phyloP scores from a whole-genome alignment of 2,888 invertebrate genomes.

The Diogma glabrata region DNA sequence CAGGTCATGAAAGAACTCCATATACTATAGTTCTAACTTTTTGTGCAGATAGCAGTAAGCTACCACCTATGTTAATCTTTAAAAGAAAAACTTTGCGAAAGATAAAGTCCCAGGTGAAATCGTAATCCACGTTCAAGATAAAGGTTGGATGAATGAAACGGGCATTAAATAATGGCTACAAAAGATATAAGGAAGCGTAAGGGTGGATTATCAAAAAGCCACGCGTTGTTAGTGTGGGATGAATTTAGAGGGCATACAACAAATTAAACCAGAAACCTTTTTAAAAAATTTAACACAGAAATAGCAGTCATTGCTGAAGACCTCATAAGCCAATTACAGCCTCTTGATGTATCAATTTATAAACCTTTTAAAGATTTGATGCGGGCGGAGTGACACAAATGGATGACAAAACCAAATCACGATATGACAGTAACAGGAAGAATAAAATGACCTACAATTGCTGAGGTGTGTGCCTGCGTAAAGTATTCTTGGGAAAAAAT shows the following conservation, averaged over 20 bases:
- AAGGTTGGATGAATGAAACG: background rate
- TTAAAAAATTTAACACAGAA: background rate
- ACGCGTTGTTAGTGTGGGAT: background rate
- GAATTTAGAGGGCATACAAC: background rate
- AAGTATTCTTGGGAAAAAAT: background rate
- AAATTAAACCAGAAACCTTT: too few relatives aligned
- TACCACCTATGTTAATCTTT: background rate
- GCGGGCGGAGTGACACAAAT: too few relatives aligned
- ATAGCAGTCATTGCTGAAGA: too few relatives aligned
- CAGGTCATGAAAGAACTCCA: background rate
- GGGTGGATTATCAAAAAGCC: too few relatives aligned
- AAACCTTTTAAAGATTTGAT: background rate
- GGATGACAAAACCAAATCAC: too few relatives aligned
- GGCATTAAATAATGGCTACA: background rate
- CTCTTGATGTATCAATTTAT: too few relatives aligned
- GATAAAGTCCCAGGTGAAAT: background rate
- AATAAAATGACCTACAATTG: too few relatives aligned
- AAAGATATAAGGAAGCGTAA: too few relatives aligned
- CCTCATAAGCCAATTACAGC: too few relatives aligned
- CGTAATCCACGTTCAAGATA: background rate
- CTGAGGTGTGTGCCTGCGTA: rapidly evolving
- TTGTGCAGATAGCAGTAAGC: background rate
- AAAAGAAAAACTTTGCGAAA: background rate
- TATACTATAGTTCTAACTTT: background rate
- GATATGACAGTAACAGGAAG: too few relatives aligned